Base-by-base conservation (phyloP, 35 echinoderm and acorn worm genomes). In the Stichopus chloronotus region DNA sequence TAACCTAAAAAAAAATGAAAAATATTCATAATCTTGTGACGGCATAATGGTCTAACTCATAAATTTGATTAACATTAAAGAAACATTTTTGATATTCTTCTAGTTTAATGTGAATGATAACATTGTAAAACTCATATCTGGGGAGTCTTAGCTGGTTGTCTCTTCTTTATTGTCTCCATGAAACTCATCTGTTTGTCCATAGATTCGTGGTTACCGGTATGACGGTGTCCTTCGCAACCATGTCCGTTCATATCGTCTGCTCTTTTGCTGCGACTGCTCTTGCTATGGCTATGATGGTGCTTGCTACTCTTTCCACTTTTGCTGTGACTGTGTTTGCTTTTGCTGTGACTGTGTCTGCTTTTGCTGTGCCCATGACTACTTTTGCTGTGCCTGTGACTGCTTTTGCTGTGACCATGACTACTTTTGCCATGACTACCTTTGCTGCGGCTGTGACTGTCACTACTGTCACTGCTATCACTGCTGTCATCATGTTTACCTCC, bases 171-270 rank as follows among this genome's bases (percentile, higher is more conserved):
- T 6, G 19, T n/a, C 19, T 74, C 69, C 19, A n/a, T n/a, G 13
- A 74, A n/a, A 19, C 4, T 74, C 69, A 74, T 74, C 69, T 74
- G 13, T 21, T 74, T 74, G 69, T 20, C 22, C 17, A 74, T n/a
- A 72, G 16, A n/a, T 72, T 55, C 55, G 56, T 55, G 19, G 17
- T 21, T n/a, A 19, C 68, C 68, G 5, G 17, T 72, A 72, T 58
- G 81, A 56, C 81, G 81, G 57, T 84, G 81, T 58, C 81, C 81
- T 57, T 84, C 14, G 17, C 54, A 84, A 58, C 54, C 81, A 20
- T 84, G 81, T 6, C 53, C 16, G 21, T n/a, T 72, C 10, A 12
- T 72, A 6, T 19, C 21, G 21, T 72, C 68, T 19, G 16, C 68
- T 16, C 11, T n/a, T 72, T n/a, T 72, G 14, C 16, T 72, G 21